Conservation (phyloP, 2,888 invertebrate species). For the Agrenia bidenticulata region DNA sequence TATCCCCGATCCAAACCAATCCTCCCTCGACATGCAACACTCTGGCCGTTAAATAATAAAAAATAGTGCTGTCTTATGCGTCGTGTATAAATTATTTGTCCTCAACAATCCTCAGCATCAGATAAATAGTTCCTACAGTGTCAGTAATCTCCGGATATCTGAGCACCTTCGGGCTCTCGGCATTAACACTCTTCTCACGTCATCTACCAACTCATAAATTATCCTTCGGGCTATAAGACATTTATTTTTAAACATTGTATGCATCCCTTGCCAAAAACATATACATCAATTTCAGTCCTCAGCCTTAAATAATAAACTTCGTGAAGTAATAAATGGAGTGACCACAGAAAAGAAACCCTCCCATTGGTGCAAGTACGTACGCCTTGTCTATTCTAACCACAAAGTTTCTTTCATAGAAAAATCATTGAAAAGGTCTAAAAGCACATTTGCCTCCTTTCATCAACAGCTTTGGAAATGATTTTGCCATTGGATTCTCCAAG, state of each 20-base stretch:
- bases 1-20: conserved; percentile 11
- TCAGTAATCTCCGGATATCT: not conserved
- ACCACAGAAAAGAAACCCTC: too few species aligned
- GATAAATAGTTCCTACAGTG: not conserved
- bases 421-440: too few species aligned
- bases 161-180: not conserved
- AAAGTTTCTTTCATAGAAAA: too few species aligned
- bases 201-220: not conserved
- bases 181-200: conserved; percentile 6
- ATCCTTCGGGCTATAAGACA: not conserved
- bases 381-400: too few species aligned
- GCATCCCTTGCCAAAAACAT: not conserved
- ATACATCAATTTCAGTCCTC: too few species aligned
- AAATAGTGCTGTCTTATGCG: not conserved
- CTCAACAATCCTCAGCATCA: conserved; percentile 1
- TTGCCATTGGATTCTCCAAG: too few species aligned
- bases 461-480: too few species aligned
- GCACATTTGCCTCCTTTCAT: too few species aligned
- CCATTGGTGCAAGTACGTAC: too few species aligned
- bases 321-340: too few species aligned
- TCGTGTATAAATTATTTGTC: conserved; percentile 11
- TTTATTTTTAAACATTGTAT: not conserved
- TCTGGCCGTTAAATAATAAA: too few species aligned
- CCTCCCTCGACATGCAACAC: not conserved
- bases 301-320: too few species aligned